Base-by-base conservation (phyloP, 2,113 vertebrate species). In the Trogon melanurus region DNA sequence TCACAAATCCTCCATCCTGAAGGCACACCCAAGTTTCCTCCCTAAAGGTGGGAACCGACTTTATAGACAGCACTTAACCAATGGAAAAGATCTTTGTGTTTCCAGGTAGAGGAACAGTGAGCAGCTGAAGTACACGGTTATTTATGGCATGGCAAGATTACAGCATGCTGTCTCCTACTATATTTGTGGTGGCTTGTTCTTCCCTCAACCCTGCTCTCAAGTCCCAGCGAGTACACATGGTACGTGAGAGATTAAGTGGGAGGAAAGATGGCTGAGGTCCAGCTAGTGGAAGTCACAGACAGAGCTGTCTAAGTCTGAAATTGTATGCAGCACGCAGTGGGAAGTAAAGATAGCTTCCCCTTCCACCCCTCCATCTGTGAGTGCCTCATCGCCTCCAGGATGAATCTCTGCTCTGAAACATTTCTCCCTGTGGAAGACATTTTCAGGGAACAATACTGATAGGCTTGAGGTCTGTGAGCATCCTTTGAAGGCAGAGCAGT, bases 181-280 rank as follows among this genome's bases (percentile, higher is more conserved):
- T 87, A 89, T 90, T 96, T 96, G 76, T 88, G 72, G 82, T 60
- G 79, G 41, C 56, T 91, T 70, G 74, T 75, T 94, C 89, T 91
- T 93, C 85, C 85, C 88, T 76, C 91, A 91, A 51, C 58, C 57
- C 89, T 89, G 87, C 91, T 86, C 83, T 79, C 19, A 3, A 70
- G 72, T 48, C 83, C 83, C 71, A 69, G 48, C 0, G 11, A 93
- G 88, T 14, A 91, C 91, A 97, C 79, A 88, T 36, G 67, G 94
- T 95, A 94, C 6, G 11, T 94, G 94, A 94, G 85, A 96, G 91
- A 79, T 92, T 18, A 85, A 88, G 96, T 76, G 81, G 93, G 95
- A 97, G 93, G 95, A 85, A 84, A 79, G 70, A 92, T 88, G 93
- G 95, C 91, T 47, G 70, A 85, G 81, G 66, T 94, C 89, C 91